Evolutionary conservation across 2,888 invertebrate species (phyloP).

Genomic region (Conchocele bisecta): DNA sequence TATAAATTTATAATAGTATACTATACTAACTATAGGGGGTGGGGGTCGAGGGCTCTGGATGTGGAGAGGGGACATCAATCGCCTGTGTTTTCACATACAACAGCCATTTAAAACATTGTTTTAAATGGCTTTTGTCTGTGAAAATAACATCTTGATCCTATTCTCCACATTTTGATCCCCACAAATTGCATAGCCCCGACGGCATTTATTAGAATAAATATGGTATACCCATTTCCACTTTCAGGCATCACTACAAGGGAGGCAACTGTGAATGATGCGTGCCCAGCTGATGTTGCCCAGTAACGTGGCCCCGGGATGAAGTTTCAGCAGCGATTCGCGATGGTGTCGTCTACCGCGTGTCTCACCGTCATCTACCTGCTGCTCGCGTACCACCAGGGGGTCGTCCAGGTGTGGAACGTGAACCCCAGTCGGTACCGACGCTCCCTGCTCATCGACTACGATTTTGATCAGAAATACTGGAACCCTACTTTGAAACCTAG

Average conservation of each 20-base stretch:
- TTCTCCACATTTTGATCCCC: too few species aligned
- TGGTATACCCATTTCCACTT: background rate
- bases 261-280: background rate
- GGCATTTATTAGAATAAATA: too few species aligned
- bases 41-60: too few species aligned
- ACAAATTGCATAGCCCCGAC: too few species aligned
- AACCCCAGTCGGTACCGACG: conserved; percentile 41
- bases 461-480: conserved; percentile 36
- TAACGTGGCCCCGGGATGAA: conserved; percentile 67
- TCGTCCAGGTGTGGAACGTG: conserved; percentile 47
- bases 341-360: conserved; percentile 59
- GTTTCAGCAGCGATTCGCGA: conserved; percentile 71
- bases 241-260: background rate
- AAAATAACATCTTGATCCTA: too few species aligned
- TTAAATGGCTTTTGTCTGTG: too few species aligned
- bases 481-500: conserved; percentile 6
- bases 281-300: background rate
- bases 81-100: too few species aligned
- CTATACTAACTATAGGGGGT: too few species aligned
- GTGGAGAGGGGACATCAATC: too few species aligned
- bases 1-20: too few species aligned
- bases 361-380: conserved; percentile 62
- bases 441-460: conserved; percentile 44
- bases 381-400: conserved; percentile 55
- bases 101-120: too few species aligned